Percentiles rank a stretch among this genome's conserved stretches.
These are phyloP conservation scores for Hycleus phaleratus DNA, from an alignment of 1,140 invertebrate species.

Conservation along the genomic window DNA sequence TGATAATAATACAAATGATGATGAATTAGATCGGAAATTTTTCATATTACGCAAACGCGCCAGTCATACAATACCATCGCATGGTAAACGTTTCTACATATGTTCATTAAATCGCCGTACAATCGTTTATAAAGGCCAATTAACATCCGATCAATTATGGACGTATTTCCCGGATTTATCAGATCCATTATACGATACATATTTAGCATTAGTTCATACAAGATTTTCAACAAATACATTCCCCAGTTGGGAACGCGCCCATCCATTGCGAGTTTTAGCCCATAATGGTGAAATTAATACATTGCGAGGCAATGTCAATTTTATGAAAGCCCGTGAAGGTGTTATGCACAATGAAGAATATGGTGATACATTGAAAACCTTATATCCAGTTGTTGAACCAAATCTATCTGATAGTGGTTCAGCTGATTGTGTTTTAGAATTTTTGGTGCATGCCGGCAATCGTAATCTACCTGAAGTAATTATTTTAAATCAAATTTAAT, in stretches of 20 bases:
- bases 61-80: slow-evolving; percentile 77
- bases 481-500: too few relatives aligned
- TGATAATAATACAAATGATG: slow-evolving; percentile 23
- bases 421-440: slow-evolving; percentile 96
- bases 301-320: slow-evolving; percentile 93
- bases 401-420: slow-evolving; percentile 96
- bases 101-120: slow-evolving; percentile 87
- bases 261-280: slow-evolving; percentile 92
- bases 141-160: slow-evolving; percentile 95
- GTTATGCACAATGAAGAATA: slow-evolving; percentile 87
- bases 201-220: slow-evolving; percentile 93
- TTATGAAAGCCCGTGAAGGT: slow-evolving; percentile 97
- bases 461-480: slow-evolving; percentile 79
- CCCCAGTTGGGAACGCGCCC: slow-evolving; percentile 97
- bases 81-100: slow-evolving; percentile 88
- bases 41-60: slow-evolving; percentile 90
- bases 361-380: slow-evolving; percentile 65
- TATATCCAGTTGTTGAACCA: slow-evolving; percentile 97
- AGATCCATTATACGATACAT: slow-evolving; percentile 84
- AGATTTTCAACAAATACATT: slow-evolving; percentile 98
- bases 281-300: slow-evolving; percentile 99
- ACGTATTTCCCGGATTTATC: slow-evolving; percentile 56
- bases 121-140: slow-evolving; percentile 96
- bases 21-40: slow-evolving; percentile 53
- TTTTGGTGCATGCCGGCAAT: slow-evolving; percentile 87